Percentiles rank a stretch among this genome's conserved stretches.
Evolutionary conservation across 2,888 invertebrate species (phyloP).

Genomic region (Noctua fimbriata): DNA sequence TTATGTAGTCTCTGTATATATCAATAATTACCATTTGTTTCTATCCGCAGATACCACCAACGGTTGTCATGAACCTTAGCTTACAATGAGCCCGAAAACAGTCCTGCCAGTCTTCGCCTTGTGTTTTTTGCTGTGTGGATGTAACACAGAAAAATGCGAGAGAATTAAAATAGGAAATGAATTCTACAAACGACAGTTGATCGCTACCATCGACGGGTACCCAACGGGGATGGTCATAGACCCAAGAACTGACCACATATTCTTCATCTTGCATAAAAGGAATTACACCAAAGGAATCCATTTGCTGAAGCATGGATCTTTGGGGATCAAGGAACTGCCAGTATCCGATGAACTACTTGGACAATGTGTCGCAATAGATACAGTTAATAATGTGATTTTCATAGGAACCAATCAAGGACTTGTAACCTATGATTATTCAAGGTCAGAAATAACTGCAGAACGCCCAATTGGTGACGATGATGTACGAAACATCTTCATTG

Average conservation of each 20-base stretch:
- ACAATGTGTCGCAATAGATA: constrained; percentile 84
- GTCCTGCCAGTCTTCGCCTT: constrained; percentile 65
- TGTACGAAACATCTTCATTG: constrained; percentile 84
- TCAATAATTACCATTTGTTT: not conserved
- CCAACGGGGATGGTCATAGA: constrained; percentile 84
- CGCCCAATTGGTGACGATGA: constrained; percentile 87
- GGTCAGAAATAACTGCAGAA: constrained; percentile 82
- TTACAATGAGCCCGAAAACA: constrained; percentile 62
- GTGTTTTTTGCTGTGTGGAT: constrained; percentile 48
- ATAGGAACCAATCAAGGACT: constrained; percentile 87
- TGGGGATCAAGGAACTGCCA: constrained; percentile 83
- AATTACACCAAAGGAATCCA: constrained; percentile 87
- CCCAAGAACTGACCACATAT: constrained; percentile 83
- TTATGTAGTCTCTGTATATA: not conserved
- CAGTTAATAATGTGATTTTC: constrained; percentile 77
- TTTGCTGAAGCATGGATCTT: constrained; percentile 82
- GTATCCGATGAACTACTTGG: constrained; percentile 83
- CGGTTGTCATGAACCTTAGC: constrained; percentile 77
- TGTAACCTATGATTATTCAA: constrained; percentile 82
- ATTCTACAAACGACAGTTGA: constrained; percentile 83
- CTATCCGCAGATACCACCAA: constrained; percentile 55
- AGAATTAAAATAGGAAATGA: constrained; percentile 83
- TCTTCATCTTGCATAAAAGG: constrained; percentile 85
- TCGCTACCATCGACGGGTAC: constrained; percentile 85
- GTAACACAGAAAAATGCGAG: constrained; percentile 81